phyloP scores from a whole-genome alignment of 2,113 vertebrate species.

The Spea bombifrons region DNA sequence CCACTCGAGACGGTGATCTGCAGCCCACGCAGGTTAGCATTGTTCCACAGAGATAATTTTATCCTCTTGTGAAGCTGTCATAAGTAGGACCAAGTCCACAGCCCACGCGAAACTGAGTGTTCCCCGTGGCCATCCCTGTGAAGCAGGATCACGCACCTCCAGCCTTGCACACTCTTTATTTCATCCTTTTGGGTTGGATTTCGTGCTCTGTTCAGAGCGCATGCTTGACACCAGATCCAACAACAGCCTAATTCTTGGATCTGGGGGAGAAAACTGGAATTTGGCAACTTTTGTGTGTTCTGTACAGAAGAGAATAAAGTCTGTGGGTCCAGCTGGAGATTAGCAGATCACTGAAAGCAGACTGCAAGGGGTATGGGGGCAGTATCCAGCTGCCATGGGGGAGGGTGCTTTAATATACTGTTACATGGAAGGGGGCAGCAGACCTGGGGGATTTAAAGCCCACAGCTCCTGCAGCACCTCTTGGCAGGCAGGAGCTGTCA shows the following conservation, averaged over 20 bases:
- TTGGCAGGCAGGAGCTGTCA: not conserved
- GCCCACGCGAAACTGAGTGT: slow-evolving; percentile 18
- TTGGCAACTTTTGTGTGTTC: slow-evolving; percentile 4
- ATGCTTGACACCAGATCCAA: slow-evolving; percentile 22
- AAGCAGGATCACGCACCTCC: slow-evolving; percentile 3
- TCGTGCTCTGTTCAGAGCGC: slow-evolving; percentile 27
- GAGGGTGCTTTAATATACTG: not conserved
- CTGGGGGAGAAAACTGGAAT: not conserved
- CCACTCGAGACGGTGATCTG: slow-evolving; percentile 24
- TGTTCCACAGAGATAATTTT: not conserved
- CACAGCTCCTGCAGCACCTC: not conserved
- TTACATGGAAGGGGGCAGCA: no score
- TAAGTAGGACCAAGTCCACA: slow-evolving; percentile 40
- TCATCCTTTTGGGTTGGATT: slow-evolving; percentile 31
- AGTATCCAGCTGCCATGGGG: not conserved
- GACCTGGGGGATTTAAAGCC: not conserved
- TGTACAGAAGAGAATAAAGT: not conserved
- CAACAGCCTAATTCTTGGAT: slow-evolving; percentile 1
- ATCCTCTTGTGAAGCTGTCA: slow-evolving; percentile 39
- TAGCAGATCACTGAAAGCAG: not conserved
- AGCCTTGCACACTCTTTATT: slow-evolving; percentile 15
- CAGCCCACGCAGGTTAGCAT: slow-evolving; percentile 29
- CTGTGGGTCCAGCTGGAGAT: not conserved
- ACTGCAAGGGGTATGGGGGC: not conserved
- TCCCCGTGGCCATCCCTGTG: not conserved